These are phyloP conservation scores for Tigriopus californicus DNA, from an alignment of 2,888 invertebrate species.

Conservation along the genomic window DNA sequence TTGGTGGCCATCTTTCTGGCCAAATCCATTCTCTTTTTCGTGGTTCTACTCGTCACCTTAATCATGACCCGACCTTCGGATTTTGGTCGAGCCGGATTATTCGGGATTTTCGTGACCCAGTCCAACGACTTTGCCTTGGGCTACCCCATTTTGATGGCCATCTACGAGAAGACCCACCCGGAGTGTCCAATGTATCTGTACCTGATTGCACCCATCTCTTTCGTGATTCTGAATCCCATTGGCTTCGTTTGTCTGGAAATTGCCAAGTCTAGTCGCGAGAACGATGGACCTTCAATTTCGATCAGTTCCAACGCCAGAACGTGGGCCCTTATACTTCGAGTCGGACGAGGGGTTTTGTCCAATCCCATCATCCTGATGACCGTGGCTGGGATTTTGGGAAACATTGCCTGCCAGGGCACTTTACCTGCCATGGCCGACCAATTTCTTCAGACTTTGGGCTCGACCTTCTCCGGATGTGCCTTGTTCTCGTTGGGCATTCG, in stretches of 20 bases:
- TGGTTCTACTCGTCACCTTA: constrained; percentile 53
- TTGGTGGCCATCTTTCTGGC: constrained; percentile 63
- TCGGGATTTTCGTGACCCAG: constrained; percentile 86
- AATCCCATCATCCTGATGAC: constrained; percentile 89
- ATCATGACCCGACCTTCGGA: constrained; percentile 53
- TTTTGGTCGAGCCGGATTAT: constrained; percentile 66
- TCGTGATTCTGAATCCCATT: constrained; percentile 77
- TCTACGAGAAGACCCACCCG: constrained; percentile 66
- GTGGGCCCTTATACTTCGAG: no score
- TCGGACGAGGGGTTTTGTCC: constrained; percentile 45
- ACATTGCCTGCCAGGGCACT: constrained; percentile 54
- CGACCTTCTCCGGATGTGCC: constrained; percentile 76
- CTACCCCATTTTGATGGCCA: constrained; percentile 71
- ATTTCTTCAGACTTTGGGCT: constrained; percentile 36
- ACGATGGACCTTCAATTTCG: constrained; percentile 19
- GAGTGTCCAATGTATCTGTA: constrained; percentile 79
- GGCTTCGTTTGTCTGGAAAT: constrained; percentile 78
- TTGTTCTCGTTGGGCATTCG: constrained; percentile 70
- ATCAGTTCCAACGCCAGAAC: not conserved
- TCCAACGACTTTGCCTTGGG: constrained; percentile 95
- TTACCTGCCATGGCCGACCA: constrained; percentile 45
- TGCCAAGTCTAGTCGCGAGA: constrained; percentile 34
- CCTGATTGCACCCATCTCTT: constrained; percentile 78
- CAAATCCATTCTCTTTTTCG: constrained; percentile 64
- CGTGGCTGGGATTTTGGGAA: constrained; percentile 65